Conservation (phyloP, 2,113 vertebrate genomes). For the Pyrgilauda ruficollis region DNA sequence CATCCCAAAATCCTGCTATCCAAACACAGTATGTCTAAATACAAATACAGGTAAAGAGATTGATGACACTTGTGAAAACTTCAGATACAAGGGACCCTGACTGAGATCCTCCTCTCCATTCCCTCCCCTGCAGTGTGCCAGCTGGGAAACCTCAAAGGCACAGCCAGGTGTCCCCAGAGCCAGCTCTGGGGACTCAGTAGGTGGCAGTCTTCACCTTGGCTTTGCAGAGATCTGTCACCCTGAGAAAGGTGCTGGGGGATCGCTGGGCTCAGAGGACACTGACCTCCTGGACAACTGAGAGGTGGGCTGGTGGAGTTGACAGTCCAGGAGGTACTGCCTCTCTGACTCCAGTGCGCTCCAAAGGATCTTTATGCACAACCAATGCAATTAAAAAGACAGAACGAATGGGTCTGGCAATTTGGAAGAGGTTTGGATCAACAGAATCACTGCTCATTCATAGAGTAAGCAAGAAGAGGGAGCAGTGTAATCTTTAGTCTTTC, state of each 20-base stretch:
- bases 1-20: neutral
- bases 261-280: neutral
- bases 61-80: neutral
- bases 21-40: neutral
- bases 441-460: neutral
- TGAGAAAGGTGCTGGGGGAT: neutral
- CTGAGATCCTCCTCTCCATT: neutral
- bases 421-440: neutral
- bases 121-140: neutral
- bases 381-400: neutral
- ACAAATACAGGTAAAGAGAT: neutral
- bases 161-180: neutral
- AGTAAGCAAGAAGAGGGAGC: neutral
- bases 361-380: neutral
- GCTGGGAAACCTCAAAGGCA: neutral
- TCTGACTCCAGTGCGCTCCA: neutral
- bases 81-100: neutral
- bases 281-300: neutral
- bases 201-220: slow-evolving; percentile 48
- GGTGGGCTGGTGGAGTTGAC: neutral
- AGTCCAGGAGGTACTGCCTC: neutral
- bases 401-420: neutral
- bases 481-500: neutral
- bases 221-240: neutral
- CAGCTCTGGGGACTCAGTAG: slow-evolving; percentile 21